Evolutionary conservation across 2,797 vertebrate species (phyloP).

Genomic region (Notamacropus eugenii): DNA sequence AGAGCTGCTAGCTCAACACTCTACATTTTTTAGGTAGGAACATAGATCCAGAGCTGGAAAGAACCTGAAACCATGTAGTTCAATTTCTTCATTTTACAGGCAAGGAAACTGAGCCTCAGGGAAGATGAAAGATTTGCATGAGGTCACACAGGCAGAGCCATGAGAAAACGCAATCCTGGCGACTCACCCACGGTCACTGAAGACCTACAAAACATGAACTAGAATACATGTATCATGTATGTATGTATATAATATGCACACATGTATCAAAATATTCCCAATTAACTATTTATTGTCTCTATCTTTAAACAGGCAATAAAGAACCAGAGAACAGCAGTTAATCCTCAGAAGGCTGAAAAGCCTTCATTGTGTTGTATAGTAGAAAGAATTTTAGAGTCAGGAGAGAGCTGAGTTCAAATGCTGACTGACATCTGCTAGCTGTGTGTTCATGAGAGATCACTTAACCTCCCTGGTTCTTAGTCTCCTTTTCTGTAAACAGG

Average conservation of each 20-base stretch:
- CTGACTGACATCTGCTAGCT: not conserved
- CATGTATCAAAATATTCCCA: not conserved
- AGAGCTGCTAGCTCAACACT: not conserved
- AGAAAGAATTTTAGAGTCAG: not conserved
- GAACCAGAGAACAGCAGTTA: not conserved
- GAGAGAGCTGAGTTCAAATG: not conserved
- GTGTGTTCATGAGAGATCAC: not conserved
- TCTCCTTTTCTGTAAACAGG: not conserved
- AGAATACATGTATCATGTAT: not conserved
- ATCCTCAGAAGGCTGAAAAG: not conserved
- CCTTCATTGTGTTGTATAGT: not conserved
- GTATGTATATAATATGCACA: not conserved
- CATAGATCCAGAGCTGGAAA: not conserved
- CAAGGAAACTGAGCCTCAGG: not conserved
- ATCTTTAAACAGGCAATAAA: not conserved
- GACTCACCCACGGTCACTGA: not conserved
- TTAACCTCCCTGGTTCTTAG: not conserved
- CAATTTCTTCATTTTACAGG: not conserved
- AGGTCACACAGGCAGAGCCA: not conserved
- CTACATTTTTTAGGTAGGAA: not conserved
- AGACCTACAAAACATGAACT: not conserved
- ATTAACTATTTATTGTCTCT: not conserved
- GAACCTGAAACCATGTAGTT: not conserved
- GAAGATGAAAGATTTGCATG: not conserved
- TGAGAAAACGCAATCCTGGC: not conserved